phyloP scores from a whole-genome alignment of 2,888 invertebrate genomes.

The Rosalia funebris region DNA sequence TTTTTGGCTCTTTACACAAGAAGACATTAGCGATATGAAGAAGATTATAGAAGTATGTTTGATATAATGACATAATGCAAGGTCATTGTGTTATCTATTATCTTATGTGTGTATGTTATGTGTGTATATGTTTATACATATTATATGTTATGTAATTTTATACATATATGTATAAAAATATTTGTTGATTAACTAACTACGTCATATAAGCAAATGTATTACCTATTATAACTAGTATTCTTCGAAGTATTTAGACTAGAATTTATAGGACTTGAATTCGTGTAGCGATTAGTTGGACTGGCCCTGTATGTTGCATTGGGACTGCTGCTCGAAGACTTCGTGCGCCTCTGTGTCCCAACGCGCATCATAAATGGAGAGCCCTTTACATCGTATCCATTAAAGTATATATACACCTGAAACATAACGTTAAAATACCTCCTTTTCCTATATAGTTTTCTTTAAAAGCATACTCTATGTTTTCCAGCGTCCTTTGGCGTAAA shows the following conservation, averaged over 20 bases:
- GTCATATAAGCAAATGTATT: too few relatives aligned
- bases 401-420: constrained; percentile 85
- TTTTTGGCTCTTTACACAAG: too few relatives aligned
- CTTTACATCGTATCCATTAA: constrained; percentile 86
- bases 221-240: constrained; percentile 42
- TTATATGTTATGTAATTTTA: too few relatives aligned
- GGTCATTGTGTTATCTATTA: too few relatives aligned
- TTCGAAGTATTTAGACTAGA: constrained; percentile 42
- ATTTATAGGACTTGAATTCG: constrained; percentile 54
- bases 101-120: too few relatives aligned
- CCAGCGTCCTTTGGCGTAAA: constrained; percentile 83
- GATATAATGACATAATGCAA: too few relatives aligned
- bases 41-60: too few relatives aligned
- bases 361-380: constrained; percentile 90
- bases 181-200: too few relatives aligned
- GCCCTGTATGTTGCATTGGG: constrained; percentile 59
- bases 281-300: constrained; percentile 57
- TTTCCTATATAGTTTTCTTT: neutral
- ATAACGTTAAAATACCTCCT: constrained; percentile 2
- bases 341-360: constrained; percentile 79
- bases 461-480: constrained; percentile 73
- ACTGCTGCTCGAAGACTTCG: constrained; percentile 67
- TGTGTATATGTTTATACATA: too few relatives aligned
- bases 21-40: too few relatives aligned
- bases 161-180: too few relatives aligned